Evolutionary conservation across 1,140 invertebrate genomes (phyloP), one percentile per base, ranked within the genome.

Genomic region (Mycetomoellerius zeteki): DNA sequence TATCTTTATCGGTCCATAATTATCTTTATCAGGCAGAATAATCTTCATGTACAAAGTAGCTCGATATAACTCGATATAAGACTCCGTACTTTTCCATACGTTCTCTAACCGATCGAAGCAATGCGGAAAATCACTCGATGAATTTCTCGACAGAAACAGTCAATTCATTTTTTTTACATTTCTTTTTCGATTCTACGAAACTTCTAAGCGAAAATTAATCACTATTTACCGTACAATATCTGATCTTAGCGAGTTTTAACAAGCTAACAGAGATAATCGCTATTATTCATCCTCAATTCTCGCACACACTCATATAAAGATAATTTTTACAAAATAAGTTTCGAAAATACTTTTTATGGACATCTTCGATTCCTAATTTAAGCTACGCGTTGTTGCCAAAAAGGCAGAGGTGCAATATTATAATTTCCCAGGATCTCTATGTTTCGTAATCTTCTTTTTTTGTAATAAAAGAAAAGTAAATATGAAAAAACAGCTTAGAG

Each of bases 31-130:
- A 62, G 5, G 24, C n/a, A 50, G 6, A 54, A 81, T 80, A 69
- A 12, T 71, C 47, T 52, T 69, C 30, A 33, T 69, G 47, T 54
- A 58, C 33, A 27, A 37, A 72, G 21, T 71, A 37, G 4, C 33
- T 71, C 10, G 16, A 71, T 81, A 72, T n/a, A 78, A 78, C 21
- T 54, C n/a, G n/a, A n/a, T n/a, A n/a, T n/a, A n/a, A n/a, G 50
- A 69, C 21, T 80, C 21, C 27, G 37, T 54, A 24, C 4, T 80
- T 5, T 72, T 56, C 71, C 24, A 19, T 56, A 30, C 2, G 4
- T 71, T 56, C 4, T 19, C 16, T 65, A 71, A 54, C 21, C n/a
- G 65, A 56, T 72, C 50, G 50, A 81, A 78, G 76, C 60, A 78
- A 50, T 50, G 60, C 33, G 37, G 50, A 60, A 65, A 30, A 77